Evolutionary conservation across 30 jellyfish, hydroid and myxozoan species (phyloP), one percentile per base, ranked within the genome.

Genomic region (Hydractinia symbiolongicarpus): DNA sequence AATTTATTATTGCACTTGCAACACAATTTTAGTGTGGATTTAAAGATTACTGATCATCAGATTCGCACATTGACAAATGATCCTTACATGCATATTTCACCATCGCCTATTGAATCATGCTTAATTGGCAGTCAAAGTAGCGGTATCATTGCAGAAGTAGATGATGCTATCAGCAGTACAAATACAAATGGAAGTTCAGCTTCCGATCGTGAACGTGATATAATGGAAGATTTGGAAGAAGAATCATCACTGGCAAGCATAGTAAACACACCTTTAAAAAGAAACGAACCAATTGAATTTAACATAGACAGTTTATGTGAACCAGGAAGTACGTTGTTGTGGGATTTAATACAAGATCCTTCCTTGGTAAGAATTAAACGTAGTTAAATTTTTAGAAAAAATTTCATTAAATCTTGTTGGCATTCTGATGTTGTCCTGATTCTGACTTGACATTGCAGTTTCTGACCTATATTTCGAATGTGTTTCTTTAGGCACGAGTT

Each of bases 131-230:
- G 86, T 54, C 89, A 81, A 81, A 69, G 11, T 7, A 79, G 81
- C 61, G 73, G 50, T 67, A 54, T 52, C 49, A 66, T 64, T 50
- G 88, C 81, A 4, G 93, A 79, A 9, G 95, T 73, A 55, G 93
- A 83, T 75, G 98, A 91, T 76, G 88, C 89, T 52, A 88, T 82
- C 86, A 91, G 95, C 60, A 75, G 88, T 51, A 83, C 88, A 21
- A 83, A 91, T 76, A 86, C 95, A 74, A 91, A 91, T 81, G 96
- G 95, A 14, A 91, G 98, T 50, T 90, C 94, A n/a, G 88, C 78
- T 7, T 86, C 98, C 8, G 98, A 91, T 66, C 86, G 90, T 53
- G 96, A 84, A 53, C 95, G 60, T 7, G 96, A 83, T 30, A 83
- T 82, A 52, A 44, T 67, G 67, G 95, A 82, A n/a, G 97, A 90